Evolutionary conservation across 2,113 vertebrate genomes (phyloP).

Genomic region (Catharus fuscescens): DNA sequence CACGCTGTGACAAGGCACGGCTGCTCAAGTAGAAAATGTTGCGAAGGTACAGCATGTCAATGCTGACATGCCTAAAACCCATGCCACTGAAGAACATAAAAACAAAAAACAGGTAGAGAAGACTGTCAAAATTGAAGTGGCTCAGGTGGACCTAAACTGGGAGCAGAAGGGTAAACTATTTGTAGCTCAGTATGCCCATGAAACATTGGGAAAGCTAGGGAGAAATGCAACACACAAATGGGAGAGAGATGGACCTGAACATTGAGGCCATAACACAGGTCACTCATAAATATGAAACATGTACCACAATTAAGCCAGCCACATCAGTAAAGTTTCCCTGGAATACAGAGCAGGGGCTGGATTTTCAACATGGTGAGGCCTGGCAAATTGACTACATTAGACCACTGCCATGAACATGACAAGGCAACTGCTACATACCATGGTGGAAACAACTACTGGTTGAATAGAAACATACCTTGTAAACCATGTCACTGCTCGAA

Average conservation of each 20-base stretch:
- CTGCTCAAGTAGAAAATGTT: neutral
- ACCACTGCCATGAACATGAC: neutral
- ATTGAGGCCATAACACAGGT: neutral
- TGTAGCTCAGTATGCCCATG: neutral
- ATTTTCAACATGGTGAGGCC: neutral
- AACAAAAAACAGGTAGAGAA: neutral
- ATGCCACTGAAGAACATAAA: neutral
- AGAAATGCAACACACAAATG: neutral
- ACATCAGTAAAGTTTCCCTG: neutral
- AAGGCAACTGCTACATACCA: neutral
- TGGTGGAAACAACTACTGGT: neutral
- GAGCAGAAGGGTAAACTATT: neutral
- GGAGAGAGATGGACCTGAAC: neutral
- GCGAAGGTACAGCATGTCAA: neutral
- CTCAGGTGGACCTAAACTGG: neutral
- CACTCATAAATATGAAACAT: neutral
- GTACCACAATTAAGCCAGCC: neutral
- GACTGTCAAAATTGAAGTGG: neutral
- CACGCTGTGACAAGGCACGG: neutral
- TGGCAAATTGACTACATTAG: neutral
- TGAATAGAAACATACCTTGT: neutral
- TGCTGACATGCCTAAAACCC: neutral
- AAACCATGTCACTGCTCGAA: neutral
- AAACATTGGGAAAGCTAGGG: neutral
- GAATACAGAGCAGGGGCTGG: neutral